These are phyloP conservation scores for Quiscalus mexicanus DNA, from an alignment of 2,113 vertebrate species.

Conservation along the genomic window DNA sequence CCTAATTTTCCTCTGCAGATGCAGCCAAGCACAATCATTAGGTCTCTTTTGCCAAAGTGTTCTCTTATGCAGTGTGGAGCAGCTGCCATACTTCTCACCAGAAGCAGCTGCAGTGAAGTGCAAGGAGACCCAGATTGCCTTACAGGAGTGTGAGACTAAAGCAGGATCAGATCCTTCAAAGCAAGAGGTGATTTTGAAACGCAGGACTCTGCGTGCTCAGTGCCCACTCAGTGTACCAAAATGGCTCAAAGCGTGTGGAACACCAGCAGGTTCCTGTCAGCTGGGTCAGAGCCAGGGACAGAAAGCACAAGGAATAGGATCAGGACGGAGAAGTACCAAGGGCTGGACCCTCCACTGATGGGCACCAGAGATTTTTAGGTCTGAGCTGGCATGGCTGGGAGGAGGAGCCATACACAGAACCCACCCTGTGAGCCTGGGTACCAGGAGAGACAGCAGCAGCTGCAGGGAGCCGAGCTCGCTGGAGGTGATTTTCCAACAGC, in stretches of 20 bases:
- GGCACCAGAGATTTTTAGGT: neutral
- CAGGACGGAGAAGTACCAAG: neutral
- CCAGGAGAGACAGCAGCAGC: neutral
- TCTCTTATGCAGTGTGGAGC: neutral
- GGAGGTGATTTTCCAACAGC: neutral
- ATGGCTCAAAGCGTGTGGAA: accelerated
- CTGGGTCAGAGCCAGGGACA: neutral
- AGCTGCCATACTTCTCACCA: neutral
- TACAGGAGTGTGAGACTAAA: neutral
- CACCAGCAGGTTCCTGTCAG: neutral
- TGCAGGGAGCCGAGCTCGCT: neutral
- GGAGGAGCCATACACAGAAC: neutral
- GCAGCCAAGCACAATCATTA: neutral
- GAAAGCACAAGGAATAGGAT: neutral
- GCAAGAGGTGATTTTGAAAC: neutral
- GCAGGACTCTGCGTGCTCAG: accelerated
- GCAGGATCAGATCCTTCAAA: neutral
- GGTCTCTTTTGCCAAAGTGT: neutral
- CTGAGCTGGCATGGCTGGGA: accelerated
- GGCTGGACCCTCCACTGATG: neutral
- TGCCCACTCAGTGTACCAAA: neutral
- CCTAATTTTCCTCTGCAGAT: slow-evolving; percentile 5
- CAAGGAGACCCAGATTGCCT: neutral
- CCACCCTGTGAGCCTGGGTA: neutral
- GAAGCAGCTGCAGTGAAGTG: neutral